phyloP scores from a whole-genome alignment of 2,888 invertebrate genomes.

The Galeruca laticollis region DNA sequence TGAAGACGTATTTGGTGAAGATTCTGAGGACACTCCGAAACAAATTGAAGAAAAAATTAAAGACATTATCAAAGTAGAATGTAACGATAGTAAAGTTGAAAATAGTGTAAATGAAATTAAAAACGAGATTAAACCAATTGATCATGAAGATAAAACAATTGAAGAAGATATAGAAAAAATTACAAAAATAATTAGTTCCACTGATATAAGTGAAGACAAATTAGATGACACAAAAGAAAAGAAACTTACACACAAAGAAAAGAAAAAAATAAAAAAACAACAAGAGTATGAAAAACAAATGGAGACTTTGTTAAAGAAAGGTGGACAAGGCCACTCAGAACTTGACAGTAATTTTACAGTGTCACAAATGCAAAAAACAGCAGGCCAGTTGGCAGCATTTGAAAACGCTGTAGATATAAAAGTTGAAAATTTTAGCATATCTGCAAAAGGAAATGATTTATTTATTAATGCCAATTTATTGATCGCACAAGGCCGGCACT shows the following conservation, averaged over 20 bases:
- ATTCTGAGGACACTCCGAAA: constrained; percentile 60
- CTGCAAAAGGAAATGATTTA: constrained; percentile 96
- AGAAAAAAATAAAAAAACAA: constrained; percentile 90
- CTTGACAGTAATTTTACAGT: constrained; percentile 95
- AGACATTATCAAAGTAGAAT: constrained; percentile 28
- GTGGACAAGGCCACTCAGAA: constrained; percentile 90
- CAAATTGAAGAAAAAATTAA: constrained; percentile 30
- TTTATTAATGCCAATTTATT: constrained; percentile 95
- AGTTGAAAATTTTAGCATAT: constrained; percentile 97
- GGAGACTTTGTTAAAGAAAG: constrained; percentile 86
- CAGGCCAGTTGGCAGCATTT: constrained; percentile 81
- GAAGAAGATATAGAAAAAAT: constrained; percentile 36
- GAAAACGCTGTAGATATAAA: constrained; percentile 98
- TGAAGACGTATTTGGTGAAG: constrained; percentile 51
- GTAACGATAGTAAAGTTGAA: constrained; percentile 40
- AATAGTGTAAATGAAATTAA: constrained; percentile 30
- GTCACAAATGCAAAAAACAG: constrained; percentile 83
- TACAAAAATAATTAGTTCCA: constrained; percentile 41
- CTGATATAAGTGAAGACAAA: constrained; percentile 43
- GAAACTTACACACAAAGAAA: constrained; percentile 90
- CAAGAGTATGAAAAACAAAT: constrained; percentile 90
- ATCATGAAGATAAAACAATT: constrained; percentile 20
- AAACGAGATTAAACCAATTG: constrained; percentile 3
- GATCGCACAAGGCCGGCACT: constrained; percentile 93
- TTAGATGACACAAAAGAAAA: constrained; percentile 68